A percentile compares a stretch with the other conserved stretches of the same genome.
phyloP scores from a whole-genome alignment of 1,140 invertebrate genomes.

The Trichonephila inaurata region DNA sequence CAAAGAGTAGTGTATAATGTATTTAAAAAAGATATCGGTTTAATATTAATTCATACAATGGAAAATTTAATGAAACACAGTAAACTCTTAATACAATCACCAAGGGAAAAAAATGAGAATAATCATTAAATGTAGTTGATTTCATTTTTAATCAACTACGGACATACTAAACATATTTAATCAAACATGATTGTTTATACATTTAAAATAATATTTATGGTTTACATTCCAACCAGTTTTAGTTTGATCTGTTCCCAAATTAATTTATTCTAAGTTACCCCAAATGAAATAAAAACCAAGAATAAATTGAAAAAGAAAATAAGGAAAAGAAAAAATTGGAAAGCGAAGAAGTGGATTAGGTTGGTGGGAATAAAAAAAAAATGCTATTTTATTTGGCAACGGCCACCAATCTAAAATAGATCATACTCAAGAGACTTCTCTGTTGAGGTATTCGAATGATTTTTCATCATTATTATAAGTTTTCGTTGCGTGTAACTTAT shows the following conservation, averaged over 20 bases:
- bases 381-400: conserved; percentile 13
- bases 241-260: neutral
- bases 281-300: neutral
- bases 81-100: no score
- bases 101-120: no score
- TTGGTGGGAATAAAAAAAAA: neutral
- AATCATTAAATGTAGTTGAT: no score
- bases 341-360: neutral
- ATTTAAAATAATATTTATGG: neutral
- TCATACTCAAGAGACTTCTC: neutral
- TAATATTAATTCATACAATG: no score
- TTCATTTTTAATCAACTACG: no score
- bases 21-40: no score
- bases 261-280: neutral
- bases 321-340: neutral
- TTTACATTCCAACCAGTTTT: neutral
- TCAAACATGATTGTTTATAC: neutral
- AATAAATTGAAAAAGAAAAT: neutral
- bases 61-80: no score
- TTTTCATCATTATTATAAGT: conserved; percentile 55
- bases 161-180: neutral
- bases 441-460: conserved; percentile 32
- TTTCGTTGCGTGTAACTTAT: neutral
- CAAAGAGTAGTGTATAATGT: no score
- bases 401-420: neutral